Evolutionary conservation across 2,888 invertebrate species (phyloP).

Genomic region (Plebejus melissa): DNA sequence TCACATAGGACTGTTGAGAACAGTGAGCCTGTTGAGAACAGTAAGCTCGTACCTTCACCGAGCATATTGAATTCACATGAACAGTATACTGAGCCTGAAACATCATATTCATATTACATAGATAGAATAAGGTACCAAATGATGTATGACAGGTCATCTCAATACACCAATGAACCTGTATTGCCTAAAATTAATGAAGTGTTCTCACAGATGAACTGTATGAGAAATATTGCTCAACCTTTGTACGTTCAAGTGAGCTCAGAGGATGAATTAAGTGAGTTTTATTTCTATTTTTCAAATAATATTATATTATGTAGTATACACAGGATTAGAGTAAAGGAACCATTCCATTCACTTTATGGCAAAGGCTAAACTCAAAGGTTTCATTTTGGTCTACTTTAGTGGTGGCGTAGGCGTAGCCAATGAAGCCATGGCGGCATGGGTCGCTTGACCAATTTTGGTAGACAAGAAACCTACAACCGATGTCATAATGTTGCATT

Average conservation of each 20-base stretch:
- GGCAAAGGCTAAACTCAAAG: no score
- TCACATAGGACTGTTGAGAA: conserved; percentile 14
- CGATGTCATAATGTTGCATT: no score
- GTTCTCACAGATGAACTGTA: conserved; percentile 49
- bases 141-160: conserved; percentile 35
- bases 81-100: background rate
- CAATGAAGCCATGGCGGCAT: no score
- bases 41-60: background rate
- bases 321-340: no score
- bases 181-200: conserved; percentile 54
- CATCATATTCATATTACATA: conserved; percentile 46
- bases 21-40: background rate
- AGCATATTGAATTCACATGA: background rate
- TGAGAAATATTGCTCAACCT: conserved; percentile 44
- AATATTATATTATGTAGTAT: no score
- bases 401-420: no score
- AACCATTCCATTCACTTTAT: no score
- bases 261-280: conserved; percentile 51
- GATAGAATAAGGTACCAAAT: conserved; percentile 53
- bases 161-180: conserved; percentile 29
- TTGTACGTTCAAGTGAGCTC: conserved; percentile 51
- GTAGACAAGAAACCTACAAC: no score
- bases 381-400: no score
- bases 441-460: no score
- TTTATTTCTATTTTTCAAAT: background rate